A percentile compares a stretch with the other conserved stretches of the same genome.
phyloP scores from a whole-genome alignment of 2,113 vertebrate genomes.

The Chunga burmeisteri region DNA sequence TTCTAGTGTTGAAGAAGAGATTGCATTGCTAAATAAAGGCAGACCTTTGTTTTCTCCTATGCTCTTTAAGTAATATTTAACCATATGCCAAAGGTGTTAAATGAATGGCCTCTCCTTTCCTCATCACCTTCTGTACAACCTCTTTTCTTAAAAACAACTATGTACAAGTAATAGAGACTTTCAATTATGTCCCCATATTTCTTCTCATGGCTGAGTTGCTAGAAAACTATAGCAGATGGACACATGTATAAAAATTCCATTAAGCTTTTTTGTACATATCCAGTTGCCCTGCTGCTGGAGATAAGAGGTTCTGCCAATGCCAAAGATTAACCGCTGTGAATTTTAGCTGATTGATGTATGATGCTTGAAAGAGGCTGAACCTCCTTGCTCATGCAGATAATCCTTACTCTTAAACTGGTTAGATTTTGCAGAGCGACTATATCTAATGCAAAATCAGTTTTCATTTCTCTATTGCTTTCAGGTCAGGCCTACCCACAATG shows the following conservation, averaged over 20 bases:
- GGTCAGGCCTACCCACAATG: background rate
- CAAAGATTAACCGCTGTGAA: slow-evolving; percentile 19
- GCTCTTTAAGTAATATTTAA: background rate
- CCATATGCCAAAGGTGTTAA: background rate
- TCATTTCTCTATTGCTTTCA: background rate
- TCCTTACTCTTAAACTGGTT: background rate
- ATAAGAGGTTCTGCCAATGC: slow-evolving; percentile 13
- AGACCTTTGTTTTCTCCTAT: background rate
- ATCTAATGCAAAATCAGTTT: background rate
- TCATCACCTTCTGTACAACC: background rate
- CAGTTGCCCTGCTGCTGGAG: background rate
- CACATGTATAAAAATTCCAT: background rate
- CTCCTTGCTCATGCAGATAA: background rate
- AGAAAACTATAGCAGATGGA: slow-evolving; percentile 14
- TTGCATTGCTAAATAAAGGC: background rate
- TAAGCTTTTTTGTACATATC: slow-evolving; percentile 3
- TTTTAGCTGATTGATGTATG: slow-evolving; percentile 34
- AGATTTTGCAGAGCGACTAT: background rate
- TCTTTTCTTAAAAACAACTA: background rate
- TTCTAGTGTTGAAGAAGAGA: background rate
- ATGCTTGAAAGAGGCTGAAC: slow-evolving; percentile 3
- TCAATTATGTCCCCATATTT: background rate
- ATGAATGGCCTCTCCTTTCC: background rate
- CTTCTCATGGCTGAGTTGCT: background rate
- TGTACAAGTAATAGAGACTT: background rate